Base-by-base conservation (phyloP, 2,888 invertebrate genomes). In the Lasius fuliginosus region DNA sequence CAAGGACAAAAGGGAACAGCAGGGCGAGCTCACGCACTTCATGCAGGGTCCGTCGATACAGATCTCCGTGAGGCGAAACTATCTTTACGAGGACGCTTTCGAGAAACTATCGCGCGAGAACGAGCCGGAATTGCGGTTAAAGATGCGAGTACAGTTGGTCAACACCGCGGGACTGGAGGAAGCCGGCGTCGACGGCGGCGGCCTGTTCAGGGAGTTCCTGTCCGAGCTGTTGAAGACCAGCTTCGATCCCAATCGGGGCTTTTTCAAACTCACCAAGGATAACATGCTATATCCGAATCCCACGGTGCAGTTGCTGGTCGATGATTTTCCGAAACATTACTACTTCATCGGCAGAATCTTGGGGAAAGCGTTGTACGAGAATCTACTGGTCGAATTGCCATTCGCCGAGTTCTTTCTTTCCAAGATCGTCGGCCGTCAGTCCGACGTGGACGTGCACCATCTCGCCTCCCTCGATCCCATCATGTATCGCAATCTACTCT, bases 31-130 rank as follows among this genome's bases (percentile, higher is more conserved):
- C 89, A 96, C 97, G 18, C 97, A 97, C 86, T 97, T 98, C 93
- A 96, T 97, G 90, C 97, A 97, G 90, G 98, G 98, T 0, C 97
- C 98, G 0, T 96, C 96, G 62, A 97, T 98, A 89, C 96, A 96
- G 90, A 96, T 98, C 53, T 97, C 97, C 46, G 97, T 98, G 9
- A 95, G 99, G 83, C 96, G 99, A 82, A 97, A 98, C 89, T 98
- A 99, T 95, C 96, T 99, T n/a, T 99, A 99, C 94, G 99, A 99
- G 95, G 99, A 99, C 95, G 98, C 99, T 0, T 99, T 98, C 94
- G 99, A 99, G 76, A 98, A 98, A 95, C 96, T 99, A 5, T 98
- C 99, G 1, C 96, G 97, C 2, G 98, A 98, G 91, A 99, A 99
- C 95, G 99, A 98, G 93, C 97, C 98, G 0, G 98, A 99, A 94